Conservation (phyloP, 92 coral and sea anemone species). For the Isaurus tuberculatus region DNA sequence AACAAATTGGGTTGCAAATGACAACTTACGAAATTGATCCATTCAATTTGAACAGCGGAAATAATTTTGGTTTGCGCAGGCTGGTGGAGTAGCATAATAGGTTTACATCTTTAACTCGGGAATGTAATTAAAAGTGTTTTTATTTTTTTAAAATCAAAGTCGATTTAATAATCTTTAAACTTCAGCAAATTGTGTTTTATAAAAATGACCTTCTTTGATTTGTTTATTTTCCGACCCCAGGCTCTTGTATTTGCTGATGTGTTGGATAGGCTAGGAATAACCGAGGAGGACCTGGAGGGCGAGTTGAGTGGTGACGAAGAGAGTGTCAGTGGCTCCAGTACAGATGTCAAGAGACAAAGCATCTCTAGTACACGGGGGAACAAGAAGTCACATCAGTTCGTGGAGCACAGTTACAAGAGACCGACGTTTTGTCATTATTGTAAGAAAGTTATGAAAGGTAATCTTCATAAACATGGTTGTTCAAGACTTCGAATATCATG, state of each 20-base stretch:
- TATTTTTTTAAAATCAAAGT: no score
- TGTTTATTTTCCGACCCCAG: slow-evolving; percentile 38
- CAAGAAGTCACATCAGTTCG: slow-evolving; percentile 89
- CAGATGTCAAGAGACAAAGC: slow-evolving; percentile 82
- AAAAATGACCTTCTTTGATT: no score
- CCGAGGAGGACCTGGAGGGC: slow-evolving; percentile 76
- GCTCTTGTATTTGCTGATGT: slow-evolving; percentile 85
- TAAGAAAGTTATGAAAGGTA: slow-evolving; percentile 90
- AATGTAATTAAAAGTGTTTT: no score
- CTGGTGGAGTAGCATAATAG: no score
- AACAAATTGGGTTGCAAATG: no score
- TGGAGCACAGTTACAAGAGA: slow-evolving; percentile 77
- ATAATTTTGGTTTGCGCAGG: no score
- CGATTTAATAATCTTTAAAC: no score
- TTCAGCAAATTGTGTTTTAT: neutral
- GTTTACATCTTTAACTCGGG: no score
- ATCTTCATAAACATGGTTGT: neutral
- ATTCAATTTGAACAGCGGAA: no score
- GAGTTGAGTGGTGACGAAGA: slow-evolving; percentile 83
- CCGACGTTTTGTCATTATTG: slow-evolving; percentile 92
- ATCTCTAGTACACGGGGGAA: slow-evolving; percentile 64
- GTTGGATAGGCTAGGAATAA: slow-evolving; percentile 76
- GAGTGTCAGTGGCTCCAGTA: slow-evolving; percentile 52
- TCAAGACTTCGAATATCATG: no score
- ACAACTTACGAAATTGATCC: no score